Percentiles rank a stretch among this genome's conserved stretches.
phyloP scores from a whole-genome alignment of 2,888 invertebrate genomes.

The Melolontha melolontha region DNA sequence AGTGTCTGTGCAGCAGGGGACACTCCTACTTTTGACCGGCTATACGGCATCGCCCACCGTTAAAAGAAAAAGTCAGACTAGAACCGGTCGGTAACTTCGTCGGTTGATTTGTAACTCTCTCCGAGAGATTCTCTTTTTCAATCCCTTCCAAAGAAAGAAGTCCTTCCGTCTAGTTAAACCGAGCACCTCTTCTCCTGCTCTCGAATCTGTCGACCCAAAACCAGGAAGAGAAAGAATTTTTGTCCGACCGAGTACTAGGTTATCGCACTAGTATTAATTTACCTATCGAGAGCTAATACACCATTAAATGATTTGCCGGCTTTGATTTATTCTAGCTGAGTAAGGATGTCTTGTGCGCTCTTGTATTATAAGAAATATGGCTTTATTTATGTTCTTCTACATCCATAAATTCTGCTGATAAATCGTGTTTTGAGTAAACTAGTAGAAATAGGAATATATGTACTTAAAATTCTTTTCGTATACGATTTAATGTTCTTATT shows the following conservation, averaged over 20 bases:
- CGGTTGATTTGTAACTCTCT: constrained; percentile 11
- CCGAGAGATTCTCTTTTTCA: constrained; percentile 12
- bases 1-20: constrained; percentile 47
- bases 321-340: neutral
- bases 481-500: too few relatives aligned
- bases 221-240: constrained; percentile 18
- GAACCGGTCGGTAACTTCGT: constrained; percentile 30
- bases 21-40: constrained; percentile 53
- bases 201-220: constrained; percentile 1
- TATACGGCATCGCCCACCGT: constrained; percentile 46
- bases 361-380: neutral
- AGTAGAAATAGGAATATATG: too few relatives aligned
- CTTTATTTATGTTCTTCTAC: too few relatives aligned
- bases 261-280: constrained; percentile 1
- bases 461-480: too few relatives aligned
- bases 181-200: neutral
- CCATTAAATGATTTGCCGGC: constrained; percentile 6
- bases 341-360: neutral
- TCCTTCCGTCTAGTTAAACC: too few relatives aligned
- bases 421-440: too few relatives aligned
- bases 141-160: constrained; percentile 4
- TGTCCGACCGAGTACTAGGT: neutral
- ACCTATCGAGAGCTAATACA: neutral
- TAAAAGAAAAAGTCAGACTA: constrained; percentile 27
- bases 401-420: too few relatives aligned